Conservation (phyloP, 2,888 invertebrate species). For the Noctua pronuba region DNA sequence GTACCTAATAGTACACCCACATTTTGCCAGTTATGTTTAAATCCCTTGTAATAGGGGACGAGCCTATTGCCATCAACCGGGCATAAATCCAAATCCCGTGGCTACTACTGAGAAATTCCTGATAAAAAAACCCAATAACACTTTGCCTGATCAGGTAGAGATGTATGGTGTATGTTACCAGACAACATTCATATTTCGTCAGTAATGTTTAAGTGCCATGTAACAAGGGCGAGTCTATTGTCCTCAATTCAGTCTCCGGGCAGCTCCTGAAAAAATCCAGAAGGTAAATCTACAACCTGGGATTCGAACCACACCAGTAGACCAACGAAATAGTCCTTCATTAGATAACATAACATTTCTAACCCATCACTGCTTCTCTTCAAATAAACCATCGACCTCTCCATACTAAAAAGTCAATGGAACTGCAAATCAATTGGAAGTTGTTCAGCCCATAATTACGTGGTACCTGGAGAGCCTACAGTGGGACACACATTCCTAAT, state of each 20-base stretch:
- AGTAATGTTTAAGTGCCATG: not conserved
- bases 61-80: no score
- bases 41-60: no score
- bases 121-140: no score
- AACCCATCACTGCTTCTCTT: not conserved
- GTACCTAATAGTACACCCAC: no score
- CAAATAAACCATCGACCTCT: not conserved
- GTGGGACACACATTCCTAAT: conserved; percentile 79
- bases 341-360: not conserved
- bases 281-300: not conserved
- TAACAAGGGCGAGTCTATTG: not conserved
- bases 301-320: not conserved
- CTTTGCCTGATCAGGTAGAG: no score
- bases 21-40: no score
- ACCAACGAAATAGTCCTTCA: not conserved
- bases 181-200: not conserved
- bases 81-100: no score
- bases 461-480: conserved; percentile 37
- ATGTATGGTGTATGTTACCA: not conserved
- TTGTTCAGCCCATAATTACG: conserved; percentile 58
- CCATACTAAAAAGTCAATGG: conserved; percentile 31
- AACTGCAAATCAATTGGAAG: conserved; percentile 26
- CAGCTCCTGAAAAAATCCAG: not conserved
- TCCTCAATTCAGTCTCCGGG: not conserved
- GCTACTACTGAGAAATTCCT: no score